Evolutionary conservation across 2,113 vertebrate genomes (phyloP).

Genomic region (Arvicanthis niloticus): DNA sequence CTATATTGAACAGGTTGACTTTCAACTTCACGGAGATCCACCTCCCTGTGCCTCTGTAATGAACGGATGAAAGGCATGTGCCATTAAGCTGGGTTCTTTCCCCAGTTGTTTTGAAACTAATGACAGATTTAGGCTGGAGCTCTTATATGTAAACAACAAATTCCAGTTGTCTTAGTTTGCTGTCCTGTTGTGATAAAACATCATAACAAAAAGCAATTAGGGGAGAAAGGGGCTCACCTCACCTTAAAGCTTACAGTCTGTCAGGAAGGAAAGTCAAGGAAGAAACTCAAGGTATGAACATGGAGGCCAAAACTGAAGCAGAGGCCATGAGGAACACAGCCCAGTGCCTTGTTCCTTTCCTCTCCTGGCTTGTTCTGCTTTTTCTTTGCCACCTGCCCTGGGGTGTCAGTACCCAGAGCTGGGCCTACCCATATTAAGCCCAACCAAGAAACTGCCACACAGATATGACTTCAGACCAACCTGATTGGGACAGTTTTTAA

Average conservation of each 20-base stretch:
- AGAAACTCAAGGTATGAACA: neutral
- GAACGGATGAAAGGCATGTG: neutral
- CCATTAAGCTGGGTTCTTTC: neutral
- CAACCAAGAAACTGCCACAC: neutral
- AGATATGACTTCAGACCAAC: neutral
- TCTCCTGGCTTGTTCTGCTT: neutral
- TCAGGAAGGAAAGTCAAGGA: neutral
- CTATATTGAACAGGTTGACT: neutral
- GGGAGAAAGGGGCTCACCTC: neutral
- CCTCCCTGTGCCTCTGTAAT: neutral
- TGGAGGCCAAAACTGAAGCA: neutral
- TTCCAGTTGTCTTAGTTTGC: neutral
- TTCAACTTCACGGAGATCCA: neutral
- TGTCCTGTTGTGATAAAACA: neutral
- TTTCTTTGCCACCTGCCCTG: neutral
- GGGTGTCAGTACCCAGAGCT: neutral
- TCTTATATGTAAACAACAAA: neutral
- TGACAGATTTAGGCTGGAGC: neutral
- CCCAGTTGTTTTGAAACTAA: neutral
- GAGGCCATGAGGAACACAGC: neutral
- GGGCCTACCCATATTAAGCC: neutral
- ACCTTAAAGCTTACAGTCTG: neutral
- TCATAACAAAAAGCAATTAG: neutral
- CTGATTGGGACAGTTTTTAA: neutral
- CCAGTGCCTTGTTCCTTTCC: neutral